These are phyloP conservation scores for Scarus forsteni DNA, from an alignment of 2,797 vertebrate genomes.

Conservation along the genomic window DNA sequence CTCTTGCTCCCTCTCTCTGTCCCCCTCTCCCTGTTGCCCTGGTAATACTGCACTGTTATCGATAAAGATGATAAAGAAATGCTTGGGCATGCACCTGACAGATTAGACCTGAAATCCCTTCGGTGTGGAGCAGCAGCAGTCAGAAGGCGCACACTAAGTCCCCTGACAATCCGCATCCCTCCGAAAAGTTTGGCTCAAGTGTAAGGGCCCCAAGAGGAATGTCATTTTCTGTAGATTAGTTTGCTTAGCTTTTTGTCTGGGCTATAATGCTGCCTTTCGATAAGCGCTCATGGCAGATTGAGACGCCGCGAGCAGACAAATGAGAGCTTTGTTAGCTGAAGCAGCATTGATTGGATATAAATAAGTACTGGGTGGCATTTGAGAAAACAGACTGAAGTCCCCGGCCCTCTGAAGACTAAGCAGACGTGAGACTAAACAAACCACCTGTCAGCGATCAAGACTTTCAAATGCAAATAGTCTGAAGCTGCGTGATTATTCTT, in stretches of 20 bases:
- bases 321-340: slow-evolving; percentile 29
- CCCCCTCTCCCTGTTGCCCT: slow-evolving; percentile 46
- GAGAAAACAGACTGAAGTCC: slow-evolving; percentile 21
- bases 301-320: slow-evolving; percentile 26
- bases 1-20: neutral
- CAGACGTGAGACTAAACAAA: slow-evolving; percentile 29
- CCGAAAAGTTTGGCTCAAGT: slow-evolving; percentile 54
- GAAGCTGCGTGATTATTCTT: slow-evolving; percentile 18
- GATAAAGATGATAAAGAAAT: slow-evolving; percentile 80
- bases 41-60: slow-evolving; percentile 71
- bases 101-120: slow-evolving; percentile 76
- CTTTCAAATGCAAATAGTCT: slow-evolving; percentile 23
- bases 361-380: slow-evolving; percentile 32
- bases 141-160: slow-evolving; percentile 59
- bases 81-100: slow-evolving; percentile 78
- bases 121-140: slow-evolving; percentile 63
- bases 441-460: neutral
- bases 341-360: slow-evolving; percentile 37
- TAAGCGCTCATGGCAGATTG: slow-evolving; percentile 38
- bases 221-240: slow-evolving; percentile 56
- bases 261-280: slow-evolving; percentile 28
- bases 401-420: slow-evolving; percentile 27
- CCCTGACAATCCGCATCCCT: slow-evolving; percentile 57
- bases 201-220: slow-evolving; percentile 28
- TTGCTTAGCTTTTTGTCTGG: slow-evolving; percentile 45